phyloP scores from a whole-genome alignment of 2,113 vertebrate species.

The Bagarius yarrelli region DNA sequence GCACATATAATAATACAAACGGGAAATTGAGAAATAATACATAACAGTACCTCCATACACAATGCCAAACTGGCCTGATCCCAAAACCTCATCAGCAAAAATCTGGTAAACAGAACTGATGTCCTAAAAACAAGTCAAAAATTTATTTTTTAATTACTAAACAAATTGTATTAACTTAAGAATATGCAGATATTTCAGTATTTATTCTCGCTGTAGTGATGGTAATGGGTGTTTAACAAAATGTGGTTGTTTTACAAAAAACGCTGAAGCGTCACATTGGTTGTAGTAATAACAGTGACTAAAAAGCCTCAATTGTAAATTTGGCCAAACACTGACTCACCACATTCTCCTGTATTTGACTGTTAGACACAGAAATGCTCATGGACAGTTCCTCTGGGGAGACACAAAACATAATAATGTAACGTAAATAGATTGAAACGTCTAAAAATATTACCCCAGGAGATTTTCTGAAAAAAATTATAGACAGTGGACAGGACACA shows the following conservation, averaged over 20 bases:
- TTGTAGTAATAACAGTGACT: conserved; percentile 1
- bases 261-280: conserved; percentile 54
- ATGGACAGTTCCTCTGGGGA: conserved; percentile 89
- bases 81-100: conserved; percentile 97
- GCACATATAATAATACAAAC: background rate
- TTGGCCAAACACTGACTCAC: conserved; percentile 74
- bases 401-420: conserved; percentile 28
- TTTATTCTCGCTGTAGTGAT: background rate
- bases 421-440: background rate
- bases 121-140: conserved; percentile 73
- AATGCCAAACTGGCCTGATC: conserved; percentile 97
- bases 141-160: conserved; percentile 21
- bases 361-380: conserved; percentile 97
- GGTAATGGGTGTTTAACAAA: background rate
- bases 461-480: too few species aligned
- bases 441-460: too few species aligned
- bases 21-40: background rate
- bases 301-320: conserved; percentile 52
- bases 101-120: conserved; percentile 98
- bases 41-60: conserved; percentile 90
- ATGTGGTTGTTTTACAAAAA: conserved; percentile 11
- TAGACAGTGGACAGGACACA: background rate
- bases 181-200: background rate
- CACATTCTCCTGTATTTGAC: conserved; percentile 97
- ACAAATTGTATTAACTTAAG: background rate